phyloP scores from a whole-genome alignment of 1,140 invertebrate genomes.

The Drosophila tristis region DNA sequence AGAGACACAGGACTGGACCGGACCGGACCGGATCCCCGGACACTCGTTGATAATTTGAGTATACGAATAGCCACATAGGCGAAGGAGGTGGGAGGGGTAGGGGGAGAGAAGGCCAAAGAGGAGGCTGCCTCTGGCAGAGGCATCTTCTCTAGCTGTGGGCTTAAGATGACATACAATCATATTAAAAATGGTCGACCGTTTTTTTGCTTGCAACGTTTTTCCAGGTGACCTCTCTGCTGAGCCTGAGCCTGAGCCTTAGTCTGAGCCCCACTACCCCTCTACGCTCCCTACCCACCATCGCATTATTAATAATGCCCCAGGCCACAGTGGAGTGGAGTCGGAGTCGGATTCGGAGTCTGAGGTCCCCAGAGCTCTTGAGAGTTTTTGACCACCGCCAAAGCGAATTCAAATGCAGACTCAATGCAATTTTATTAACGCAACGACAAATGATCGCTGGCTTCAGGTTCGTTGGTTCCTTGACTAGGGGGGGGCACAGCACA shows the following conservation, averaged over 20 bases:
- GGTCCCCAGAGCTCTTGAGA: no score
- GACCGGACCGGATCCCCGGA: constrained; percentile 32
- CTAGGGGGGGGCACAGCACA: constrained; percentile 2
- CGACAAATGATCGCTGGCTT: constrained; percentile 75
- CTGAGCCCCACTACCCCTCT: constrained; percentile 4
- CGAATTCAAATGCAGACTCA: constrained; percentile 80
- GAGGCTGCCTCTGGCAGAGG: constrained; percentile 2
- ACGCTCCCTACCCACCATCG: constrained; percentile 37
- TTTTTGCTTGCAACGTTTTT: constrained; percentile 75
- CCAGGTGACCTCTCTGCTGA: constrained; percentile 63
- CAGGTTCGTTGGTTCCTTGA: background rate
- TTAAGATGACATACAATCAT: constrained; percentile 83
- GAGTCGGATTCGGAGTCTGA: no score
- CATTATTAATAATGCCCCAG: constrained; percentile 76
- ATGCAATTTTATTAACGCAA: constrained; percentile 84
- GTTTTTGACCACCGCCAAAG: constrained; percentile 68
- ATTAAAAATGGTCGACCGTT: constrained; percentile 82
- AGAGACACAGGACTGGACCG: no score
- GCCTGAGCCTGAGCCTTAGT: background rate
- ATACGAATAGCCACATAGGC: constrained; percentile 68
- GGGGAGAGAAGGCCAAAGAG: no score
- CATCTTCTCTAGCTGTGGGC: constrained; percentile 42
- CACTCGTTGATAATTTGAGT: constrained; percentile 77
- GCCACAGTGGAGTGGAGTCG: constrained; percentile 15
- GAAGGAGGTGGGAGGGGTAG: background rate